phyloP scores from a whole-genome alignment of 2,888 invertebrate genomes.

The Watsonalla cultraria region DNA sequence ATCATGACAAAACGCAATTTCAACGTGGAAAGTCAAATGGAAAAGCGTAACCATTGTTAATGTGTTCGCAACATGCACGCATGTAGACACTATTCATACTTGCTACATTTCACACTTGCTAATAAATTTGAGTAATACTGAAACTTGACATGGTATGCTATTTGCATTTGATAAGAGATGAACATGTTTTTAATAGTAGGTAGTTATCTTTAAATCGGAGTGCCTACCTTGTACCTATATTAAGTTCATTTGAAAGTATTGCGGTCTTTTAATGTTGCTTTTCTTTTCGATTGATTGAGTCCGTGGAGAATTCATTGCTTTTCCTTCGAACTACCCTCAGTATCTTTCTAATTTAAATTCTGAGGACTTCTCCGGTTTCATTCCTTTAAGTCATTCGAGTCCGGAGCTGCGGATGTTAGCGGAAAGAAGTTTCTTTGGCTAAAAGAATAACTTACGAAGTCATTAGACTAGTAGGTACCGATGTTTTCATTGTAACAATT shows the following conservation, averaged over 20 bases:
- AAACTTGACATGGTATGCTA: not conserved
- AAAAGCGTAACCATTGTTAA: conserved; percentile 72
- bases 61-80: conserved; percentile 65
- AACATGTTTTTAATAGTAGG: too few relatives aligned
- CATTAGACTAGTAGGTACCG: not conserved
- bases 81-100: conserved; percentile 28
- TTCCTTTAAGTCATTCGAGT: not conserved
- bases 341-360: not conserved
- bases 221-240: too few relatives aligned
- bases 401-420: not conserved
- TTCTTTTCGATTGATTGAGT: too few relatives aligned
- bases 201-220: too few relatives aligned
- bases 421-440: not conserved
- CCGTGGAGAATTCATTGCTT: not conserved
- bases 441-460: not conserved
- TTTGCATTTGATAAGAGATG: too few relatives aligned
- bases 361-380: not conserved
- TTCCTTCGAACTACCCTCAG: not conserved
- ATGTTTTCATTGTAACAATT: not conserved
- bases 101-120: conserved; percentile 56
- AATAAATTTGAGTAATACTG: conserved; percentile 23
- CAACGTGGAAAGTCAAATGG: conserved; percentile 67
- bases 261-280: too few relatives aligned
- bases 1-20: conserved; percentile 74
- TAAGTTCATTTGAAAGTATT: too few relatives aligned